Conservation (phyloP, 2,888 invertebrate genomes). For the Catocala sponsa region DNA sequence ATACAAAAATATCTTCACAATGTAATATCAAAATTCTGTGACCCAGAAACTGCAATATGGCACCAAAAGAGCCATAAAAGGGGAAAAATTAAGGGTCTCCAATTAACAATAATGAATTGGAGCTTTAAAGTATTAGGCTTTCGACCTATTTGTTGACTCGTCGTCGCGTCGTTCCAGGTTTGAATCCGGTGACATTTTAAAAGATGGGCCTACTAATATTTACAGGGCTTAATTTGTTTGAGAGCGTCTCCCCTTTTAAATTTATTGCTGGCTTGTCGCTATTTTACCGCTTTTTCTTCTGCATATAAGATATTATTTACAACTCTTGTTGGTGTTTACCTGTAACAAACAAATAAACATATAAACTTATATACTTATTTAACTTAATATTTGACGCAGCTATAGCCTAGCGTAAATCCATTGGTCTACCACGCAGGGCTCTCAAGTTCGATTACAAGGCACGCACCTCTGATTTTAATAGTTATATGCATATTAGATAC, state of each 20-base stretch:
- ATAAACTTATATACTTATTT: no score
- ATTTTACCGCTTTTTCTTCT: constrained; percentile 35
- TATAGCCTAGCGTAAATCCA: no score
- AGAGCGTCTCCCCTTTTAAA: constrained; percentile 43
- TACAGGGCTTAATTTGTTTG: constrained; percentile 71
- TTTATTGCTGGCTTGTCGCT: constrained; percentile 38
- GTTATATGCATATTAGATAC: no score
- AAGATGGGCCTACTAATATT: constrained; percentile 68
- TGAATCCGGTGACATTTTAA: constrained; percentile 71
- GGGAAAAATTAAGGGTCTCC: constrained; percentile 60
- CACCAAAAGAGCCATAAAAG: constrained; percentile 39
- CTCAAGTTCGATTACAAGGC: no score
- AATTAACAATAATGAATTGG: constrained; percentile 77
- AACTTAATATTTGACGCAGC: no score
- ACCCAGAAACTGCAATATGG: constrained; percentile 37
- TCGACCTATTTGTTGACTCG: constrained; percentile 65
- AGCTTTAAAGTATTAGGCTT: constrained; percentile 69
- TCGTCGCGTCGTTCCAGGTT: constrained; percentile 57
- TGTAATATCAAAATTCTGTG: constrained; percentile 26
- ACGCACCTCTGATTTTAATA: no score
- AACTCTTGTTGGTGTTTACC: constrained; percentile 34
- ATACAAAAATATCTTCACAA: constrained; percentile 13
- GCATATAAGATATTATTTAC: constrained; percentile 12
- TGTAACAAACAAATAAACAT: constrained; percentile 27
- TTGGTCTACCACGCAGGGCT: no score